These are phyloP conservation scores for Lepus europaeus DNA, from an alignment of 2,113 vertebrate genomes.

Conservation along the genomic window DNA sequence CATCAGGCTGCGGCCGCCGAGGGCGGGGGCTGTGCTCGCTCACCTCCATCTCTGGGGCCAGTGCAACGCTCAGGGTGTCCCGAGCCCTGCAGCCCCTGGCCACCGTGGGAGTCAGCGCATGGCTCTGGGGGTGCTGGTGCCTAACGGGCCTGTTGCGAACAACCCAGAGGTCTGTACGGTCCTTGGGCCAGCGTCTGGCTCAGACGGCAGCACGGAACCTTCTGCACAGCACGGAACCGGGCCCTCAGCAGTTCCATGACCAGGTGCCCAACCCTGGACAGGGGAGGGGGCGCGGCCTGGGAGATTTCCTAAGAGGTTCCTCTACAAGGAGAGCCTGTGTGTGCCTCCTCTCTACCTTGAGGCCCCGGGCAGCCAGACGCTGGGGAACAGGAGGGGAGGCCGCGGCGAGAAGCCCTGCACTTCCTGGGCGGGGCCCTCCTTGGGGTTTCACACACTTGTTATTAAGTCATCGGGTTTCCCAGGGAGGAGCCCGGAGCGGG, in stretches of 20 bases:
- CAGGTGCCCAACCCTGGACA: fast-evolving
- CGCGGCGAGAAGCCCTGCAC: not conserved
- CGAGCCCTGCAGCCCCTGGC: too few relatives aligned
- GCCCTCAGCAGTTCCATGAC: not conserved
- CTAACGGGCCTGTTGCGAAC: fast-evolving
- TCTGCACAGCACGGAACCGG: not conserved
- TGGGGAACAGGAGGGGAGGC: not conserved
- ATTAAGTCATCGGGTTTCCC: constrained; percentile 60
- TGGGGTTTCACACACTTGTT: not conserved
- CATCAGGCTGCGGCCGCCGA: not conserved
- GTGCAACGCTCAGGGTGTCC: fast-evolving
- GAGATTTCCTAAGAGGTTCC: not conserved
- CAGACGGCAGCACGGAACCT: too few relatives aligned
- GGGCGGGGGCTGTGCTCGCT: too few relatives aligned
- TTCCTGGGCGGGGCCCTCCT: constrained; percentile 22
- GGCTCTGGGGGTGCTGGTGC: not conserved
- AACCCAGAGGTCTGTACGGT: not conserved
- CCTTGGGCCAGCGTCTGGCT: fast-evolving
- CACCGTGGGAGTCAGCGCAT: too few relatives aligned
- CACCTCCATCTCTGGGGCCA: not conserved
- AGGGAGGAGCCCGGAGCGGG: not conserved
- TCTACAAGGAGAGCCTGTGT: not conserved
- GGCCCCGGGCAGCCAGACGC: not conserved
- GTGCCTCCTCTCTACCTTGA: not conserved
- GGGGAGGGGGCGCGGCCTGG: not conserved